phyloP scores from a whole-genome alignment of 2,797 vertebrate species.

The Chromobotia macracanthus region DNA sequence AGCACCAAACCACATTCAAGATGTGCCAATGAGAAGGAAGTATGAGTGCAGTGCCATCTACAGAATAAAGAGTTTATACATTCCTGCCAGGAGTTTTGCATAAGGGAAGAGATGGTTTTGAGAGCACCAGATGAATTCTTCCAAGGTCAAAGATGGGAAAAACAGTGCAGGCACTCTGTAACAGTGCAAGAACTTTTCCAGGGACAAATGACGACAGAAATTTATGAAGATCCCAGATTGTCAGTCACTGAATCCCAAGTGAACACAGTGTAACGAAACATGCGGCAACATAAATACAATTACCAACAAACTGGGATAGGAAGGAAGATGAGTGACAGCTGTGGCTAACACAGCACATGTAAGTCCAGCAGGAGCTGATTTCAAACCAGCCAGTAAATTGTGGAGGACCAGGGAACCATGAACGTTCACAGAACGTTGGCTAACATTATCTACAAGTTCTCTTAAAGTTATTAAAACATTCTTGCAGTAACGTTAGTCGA shows the following conservation, averaged over 20 bases:
- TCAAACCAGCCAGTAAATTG: too few relatives aligned
- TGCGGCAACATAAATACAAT: too few relatives aligned
- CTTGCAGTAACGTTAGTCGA: too few relatives aligned
- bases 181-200: conserved; percentile 35
- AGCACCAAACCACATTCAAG: conserved; percentile 57
- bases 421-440: too few relatives aligned
- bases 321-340: too few relatives aligned
- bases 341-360: too few relatives aligned
- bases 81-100: neutral
- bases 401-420: too few relatives aligned
- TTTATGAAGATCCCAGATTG: conserved; percentile 12
- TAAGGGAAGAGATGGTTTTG: conserved; percentile 9
- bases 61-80: conserved; percentile 6
- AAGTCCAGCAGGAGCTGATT: too few relatives aligned
- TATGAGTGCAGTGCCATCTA: neutral
- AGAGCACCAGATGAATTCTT: conserved; percentile 13
- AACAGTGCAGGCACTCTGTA: neutral
- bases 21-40: conserved; percentile 61
- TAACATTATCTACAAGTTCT: too few relatives aligned
- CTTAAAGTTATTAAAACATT: too few relatives aligned
- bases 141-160: conserved; percentile 11
- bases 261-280: too few relatives aligned
- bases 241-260: too few relatives aligned
- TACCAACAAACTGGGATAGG: conserved; percentile 19
- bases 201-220: conserved; percentile 26